Evolutionary conservation across 2,797 vertebrate species (phyloP), one percentile per base, ranked within the genome.

Genomic region (Muraenolepis orangiensis): DNA sequence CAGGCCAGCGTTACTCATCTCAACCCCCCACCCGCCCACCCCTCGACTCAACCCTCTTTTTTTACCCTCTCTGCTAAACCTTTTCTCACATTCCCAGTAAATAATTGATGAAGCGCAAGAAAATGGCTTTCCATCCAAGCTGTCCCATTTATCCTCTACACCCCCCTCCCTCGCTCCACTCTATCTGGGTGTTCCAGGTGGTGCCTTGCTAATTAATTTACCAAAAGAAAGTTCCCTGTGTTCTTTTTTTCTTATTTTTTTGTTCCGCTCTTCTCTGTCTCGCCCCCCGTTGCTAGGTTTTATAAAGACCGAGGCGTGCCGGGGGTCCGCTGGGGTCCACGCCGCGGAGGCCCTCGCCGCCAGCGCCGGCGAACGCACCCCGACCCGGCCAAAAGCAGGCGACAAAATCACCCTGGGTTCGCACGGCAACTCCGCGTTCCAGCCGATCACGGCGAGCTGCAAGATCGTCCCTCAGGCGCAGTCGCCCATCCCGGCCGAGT

Each of bases 381-480:
- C 96, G 67, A 96, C 96, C 72, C 95, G 96, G 83, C 93, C 95
- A 76, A 93, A 94, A 89, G 84, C 85, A 6, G 69, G 94, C 38
- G 97, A 98, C 85, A 96, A 96, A 89, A 92, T 97, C 81, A 91
- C 94, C 71, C 93, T 98, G 82, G 96, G 96, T 86, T 96, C 96
- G 85, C 97, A 98, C 78, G 93, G 96, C 87, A 98, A 96, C 93
- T 99, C 98, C 20, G 97, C 98, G 76, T 99, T 99, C 89, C 98
- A 99, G 87, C 98, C 98, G 70, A 98, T 99, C 90, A 97, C 96
- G 69, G 94, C 96, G 71, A 99, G 97, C 92, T 99, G 97, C 88
- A 99, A 99, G 92, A 99, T 99, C 84, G 92, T 97, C 74, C 95
- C 98, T 8, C 96, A 97, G 83, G 94, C 94, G 78, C 96, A 96